phyloP scores from a whole-genome alignment of 2,888 invertebrate genomes.

The Acronicta psi region DNA sequence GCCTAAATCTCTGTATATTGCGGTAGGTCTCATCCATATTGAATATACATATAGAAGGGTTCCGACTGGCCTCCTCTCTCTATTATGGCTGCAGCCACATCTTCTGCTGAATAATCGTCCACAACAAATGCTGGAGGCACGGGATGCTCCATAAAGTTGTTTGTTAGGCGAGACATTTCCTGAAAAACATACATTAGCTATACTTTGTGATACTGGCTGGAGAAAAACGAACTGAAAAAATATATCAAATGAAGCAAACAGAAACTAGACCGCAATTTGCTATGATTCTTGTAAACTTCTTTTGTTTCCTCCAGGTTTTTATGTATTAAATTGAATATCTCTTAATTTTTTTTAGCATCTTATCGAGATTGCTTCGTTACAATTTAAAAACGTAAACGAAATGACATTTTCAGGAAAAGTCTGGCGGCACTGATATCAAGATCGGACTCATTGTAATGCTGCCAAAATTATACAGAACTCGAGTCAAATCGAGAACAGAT shows the following conservation, averaged over 20 bases:
- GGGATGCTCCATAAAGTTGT: neutral
- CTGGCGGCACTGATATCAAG: slow-evolving; percentile 3
- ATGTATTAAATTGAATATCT: no score
- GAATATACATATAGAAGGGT: neutral
- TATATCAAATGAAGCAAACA: no score
- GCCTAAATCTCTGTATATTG: no score
- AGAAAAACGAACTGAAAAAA: no score
- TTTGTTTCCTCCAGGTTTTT: no score
- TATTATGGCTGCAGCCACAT: slow-evolving; percentile 51
- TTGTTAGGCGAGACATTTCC: slow-evolving; percentile 3
- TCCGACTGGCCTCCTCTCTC: neutral
- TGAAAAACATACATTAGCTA: neutral
- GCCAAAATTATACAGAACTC: slow-evolving; percentile 33
- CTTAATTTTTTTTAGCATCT: neutral
- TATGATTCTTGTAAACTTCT: no score
- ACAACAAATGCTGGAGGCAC: slow-evolving; percentile 33
- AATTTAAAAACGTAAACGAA: slow-evolving; percentile 33
- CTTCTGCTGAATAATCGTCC: slow-evolving; percentile 45
- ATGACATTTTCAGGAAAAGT: slow-evolving; percentile 13
- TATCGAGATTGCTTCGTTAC: slow-evolving; percentile 17
- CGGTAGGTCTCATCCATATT: neutral
- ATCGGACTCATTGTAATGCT: slow-evolving; percentile 23
- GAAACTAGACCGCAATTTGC: no score
- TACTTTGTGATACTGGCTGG: no score
- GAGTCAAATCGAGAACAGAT: slow-evolving; percentile 30